Conservation (phyloP, 2,888 invertebrate species). For the Himalopsyche tibetana region DNA sequence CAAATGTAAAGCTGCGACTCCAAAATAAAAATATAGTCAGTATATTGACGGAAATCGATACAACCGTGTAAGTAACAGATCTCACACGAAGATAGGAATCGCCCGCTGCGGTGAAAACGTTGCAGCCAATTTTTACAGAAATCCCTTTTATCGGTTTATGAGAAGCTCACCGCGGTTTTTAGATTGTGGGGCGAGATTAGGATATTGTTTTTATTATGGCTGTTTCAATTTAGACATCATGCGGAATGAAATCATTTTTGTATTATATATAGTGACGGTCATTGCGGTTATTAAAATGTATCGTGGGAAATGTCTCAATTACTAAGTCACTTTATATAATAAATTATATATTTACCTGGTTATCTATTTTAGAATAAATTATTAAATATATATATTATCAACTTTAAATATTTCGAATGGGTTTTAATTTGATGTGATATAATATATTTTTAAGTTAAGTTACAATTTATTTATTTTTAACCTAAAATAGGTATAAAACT, state of each 20-base stretch:
- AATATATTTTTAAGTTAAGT: no score
- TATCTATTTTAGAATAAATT: no score
- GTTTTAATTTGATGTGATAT: no score
- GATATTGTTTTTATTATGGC: slow-evolving; percentile 50
- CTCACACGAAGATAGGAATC: slow-evolving; percentile 63
- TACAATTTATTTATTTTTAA: no score
- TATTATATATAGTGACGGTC: neutral
- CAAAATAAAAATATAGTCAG: no score
- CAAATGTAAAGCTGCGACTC: no score
- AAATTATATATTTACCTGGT: neutral
- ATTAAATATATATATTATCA: no score
- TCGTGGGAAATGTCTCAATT: slow-evolving; percentile 53
- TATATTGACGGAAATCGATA: slow-evolving; percentile 5
- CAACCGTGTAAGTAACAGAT: slow-evolving; percentile 52
- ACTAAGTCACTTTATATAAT: neutral
- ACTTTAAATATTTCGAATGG: no score
- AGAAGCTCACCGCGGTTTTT: slow-evolving; percentile 41
- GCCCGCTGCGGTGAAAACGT: neutral
- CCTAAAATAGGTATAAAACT: no score
- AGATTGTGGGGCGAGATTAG: slow-evolving; percentile 63
- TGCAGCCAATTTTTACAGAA: slow-evolving; percentile 45
- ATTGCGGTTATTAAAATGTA: neutral
- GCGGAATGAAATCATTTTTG: neutral
- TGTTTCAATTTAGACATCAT: slow-evolving; percentile 59
- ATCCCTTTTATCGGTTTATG: neutral